Base-by-base conservation (phyloP, 2,888 invertebrate species). In the Heterodera filipjevi region DNA sequence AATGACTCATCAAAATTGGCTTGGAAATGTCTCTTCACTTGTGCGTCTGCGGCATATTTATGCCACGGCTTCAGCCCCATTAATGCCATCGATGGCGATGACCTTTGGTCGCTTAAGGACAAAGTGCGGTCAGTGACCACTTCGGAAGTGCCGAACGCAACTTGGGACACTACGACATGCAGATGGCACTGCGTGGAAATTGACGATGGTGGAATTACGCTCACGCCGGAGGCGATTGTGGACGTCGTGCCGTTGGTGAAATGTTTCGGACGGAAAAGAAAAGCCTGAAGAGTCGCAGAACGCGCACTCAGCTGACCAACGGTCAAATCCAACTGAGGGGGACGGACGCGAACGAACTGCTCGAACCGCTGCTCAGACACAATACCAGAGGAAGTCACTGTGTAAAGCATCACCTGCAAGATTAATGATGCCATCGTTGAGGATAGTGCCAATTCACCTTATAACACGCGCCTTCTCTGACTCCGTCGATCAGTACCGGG, bases 311-410 rank as follows among this genome's bases (percentile, higher is more conserved):
- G 35, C 44, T 71, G 78, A 6, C 78, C 79, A 22, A 78, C 53
- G n/a, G 76, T 80, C 0, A 87, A 79, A 64, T 86, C 84, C 12
- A 88, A 82, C 3, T 86, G 78, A 2, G 88, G 87, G 8, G 87
- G 82, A 16, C 82, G 79, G 74, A 87, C 83, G 44, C 88, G 79
- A 39, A 84, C 80, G 46, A 82, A 83, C 76, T 87, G 84, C 75
- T 87, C 85, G 77, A 84, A 84, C 12, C 85, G 81, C 16, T 82
- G 78, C 39, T 85, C 84, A 8, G 89, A 89, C 14, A 89, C 86
- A 71, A 88, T 88, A 35, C 88, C 88, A 6, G 87, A 85, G 59
- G 84, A 84, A 1, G 88, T 88, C 0, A 88, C 89, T 12, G 88
- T 88, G 81, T 87, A 88, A 10, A 88, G 78, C 78, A 86, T 86